Conservation (phyloP, 2,113 vertebrate species). For the Nipponia nippon region DNA sequence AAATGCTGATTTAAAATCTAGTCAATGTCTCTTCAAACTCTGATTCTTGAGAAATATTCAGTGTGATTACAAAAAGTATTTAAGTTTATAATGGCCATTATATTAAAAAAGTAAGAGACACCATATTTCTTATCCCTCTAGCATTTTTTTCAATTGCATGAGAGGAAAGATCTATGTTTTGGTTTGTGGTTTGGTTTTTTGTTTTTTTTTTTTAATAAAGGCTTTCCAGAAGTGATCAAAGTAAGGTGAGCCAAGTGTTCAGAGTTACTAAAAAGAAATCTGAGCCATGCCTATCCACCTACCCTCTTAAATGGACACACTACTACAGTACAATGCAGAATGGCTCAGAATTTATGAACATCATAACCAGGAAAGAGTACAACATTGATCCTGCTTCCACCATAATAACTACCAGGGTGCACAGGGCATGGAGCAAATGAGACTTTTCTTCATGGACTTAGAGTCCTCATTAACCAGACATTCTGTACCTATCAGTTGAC, state of each 20-base stretch:
- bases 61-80: neutral
- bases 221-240: neutral
- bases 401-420: neutral
- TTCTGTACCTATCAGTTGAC: neutral
- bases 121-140: neutral
- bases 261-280: neutral
- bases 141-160: neutral
- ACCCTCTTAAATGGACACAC: neutral
- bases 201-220: neutral
- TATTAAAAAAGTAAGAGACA: neutral
- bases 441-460: neutral
- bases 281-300: neutral
- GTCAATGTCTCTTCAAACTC: neutral
- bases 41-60: neutral
- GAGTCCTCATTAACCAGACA: neutral
- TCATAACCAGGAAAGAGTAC: neutral
- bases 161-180: neutral
- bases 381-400: neutral
- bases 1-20: constrained; percentile 29
- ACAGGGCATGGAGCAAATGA: neutral
- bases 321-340: neutral
- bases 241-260: neutral
- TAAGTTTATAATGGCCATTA: neutral
- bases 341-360: neutral
- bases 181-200: neutral